Evolutionary conservation across 2,888 invertebrate genomes (phyloP).

Genomic region (Aphodius granarius): DNA sequence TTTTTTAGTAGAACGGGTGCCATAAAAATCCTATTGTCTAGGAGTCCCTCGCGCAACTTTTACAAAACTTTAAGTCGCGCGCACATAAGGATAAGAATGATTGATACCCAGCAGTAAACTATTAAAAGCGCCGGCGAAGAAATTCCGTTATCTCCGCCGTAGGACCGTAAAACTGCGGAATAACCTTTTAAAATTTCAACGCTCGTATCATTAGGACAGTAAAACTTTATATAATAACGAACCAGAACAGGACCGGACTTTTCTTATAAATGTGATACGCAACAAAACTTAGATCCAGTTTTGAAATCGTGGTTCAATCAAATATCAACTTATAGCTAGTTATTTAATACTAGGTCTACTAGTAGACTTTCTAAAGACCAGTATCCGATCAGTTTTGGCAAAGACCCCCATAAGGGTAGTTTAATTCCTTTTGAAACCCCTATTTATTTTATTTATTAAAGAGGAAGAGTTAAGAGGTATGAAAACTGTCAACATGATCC

Average conservation of each 20-base stretch:
- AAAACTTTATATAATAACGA: conserved; percentile 36
- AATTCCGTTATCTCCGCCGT: conserved; percentile 39
- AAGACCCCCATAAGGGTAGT: too few species aligned
- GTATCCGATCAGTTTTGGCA: too few species aligned
- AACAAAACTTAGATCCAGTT: background rate
- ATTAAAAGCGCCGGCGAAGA: conserved; percentile 33
- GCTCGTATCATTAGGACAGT: conserved; percentile 35
- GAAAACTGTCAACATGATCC: too few species aligned
- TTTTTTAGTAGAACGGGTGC: background rate
- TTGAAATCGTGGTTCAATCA: too few species aligned
- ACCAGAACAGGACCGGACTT: conserved; percentile 17
- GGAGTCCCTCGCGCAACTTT: background rate
- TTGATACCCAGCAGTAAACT: conserved; percentile 37
- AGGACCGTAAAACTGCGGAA: conserved; percentile 39
- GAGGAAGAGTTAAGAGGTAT: too few species aligned
- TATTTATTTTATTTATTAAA: too few species aligned
- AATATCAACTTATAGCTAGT: too few species aligned
- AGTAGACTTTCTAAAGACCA: too few species aligned
- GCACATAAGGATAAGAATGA: conserved; percentile 26
- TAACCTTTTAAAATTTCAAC: conserved; percentile 41
- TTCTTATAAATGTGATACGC: background rate
- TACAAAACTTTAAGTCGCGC: background rate
- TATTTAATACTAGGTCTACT: too few species aligned
- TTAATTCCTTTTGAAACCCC: too few species aligned
- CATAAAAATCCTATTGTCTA: background rate